phyloP scores from a whole-genome alignment of 2,797 vertebrate species.

The Rousettus madagascariensis region DNA sequence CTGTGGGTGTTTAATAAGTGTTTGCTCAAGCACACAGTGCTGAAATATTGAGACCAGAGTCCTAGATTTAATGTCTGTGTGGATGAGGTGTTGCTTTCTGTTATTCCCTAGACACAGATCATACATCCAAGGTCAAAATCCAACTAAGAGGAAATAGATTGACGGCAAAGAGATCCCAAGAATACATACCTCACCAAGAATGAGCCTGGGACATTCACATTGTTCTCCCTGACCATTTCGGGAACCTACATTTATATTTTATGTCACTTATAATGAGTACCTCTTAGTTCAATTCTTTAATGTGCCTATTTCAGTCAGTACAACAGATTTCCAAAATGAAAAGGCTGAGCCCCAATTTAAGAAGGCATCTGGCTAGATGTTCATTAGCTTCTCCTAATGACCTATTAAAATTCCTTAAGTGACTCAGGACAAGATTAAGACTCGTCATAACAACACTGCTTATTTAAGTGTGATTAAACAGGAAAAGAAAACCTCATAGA shows the following conservation, averaged over 20 bases:
- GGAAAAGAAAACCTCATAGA: neutral
- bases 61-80: neutral
- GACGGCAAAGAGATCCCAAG: neutral
- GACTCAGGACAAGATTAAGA: neutral
- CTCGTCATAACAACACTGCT: neutral
- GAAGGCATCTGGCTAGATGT: neutral
- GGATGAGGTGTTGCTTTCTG: neutral
- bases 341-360: neutral
- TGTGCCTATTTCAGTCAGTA: neutral
- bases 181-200: neutral
- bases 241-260: neutral
- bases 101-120: neutral
- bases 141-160: neutral
- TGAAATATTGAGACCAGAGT: neutral
- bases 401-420: neutral
- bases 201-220: neutral
- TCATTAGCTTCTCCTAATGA: neutral
- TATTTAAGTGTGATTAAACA: neutral
- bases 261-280: neutral
- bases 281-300: neutral
- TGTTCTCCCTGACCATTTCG: neutral
- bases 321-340: slow-evolving; percentile 21
- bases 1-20: neutral
- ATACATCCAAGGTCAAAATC: neutral
- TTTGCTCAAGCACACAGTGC: neutral